A percentile compares a stretch with the other conserved stretches of the same genome.
Evolutionary conservation across 2,113 vertebrate genomes (phyloP).

Genomic region (Stictonetta naevosa): DNA sequence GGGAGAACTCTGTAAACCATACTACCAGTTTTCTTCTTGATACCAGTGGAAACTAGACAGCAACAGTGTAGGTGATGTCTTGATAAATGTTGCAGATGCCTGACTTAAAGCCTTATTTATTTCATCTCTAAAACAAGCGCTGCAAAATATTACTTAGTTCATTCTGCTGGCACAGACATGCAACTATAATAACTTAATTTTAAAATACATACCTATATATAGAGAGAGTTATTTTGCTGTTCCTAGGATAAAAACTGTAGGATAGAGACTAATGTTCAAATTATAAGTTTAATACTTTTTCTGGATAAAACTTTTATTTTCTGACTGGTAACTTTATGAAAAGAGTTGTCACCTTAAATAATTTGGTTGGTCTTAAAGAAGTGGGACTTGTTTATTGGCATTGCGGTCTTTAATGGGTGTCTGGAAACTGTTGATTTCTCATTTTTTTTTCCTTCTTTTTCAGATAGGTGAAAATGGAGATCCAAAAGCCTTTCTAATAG

Average conservation of each 20-base stretch:
- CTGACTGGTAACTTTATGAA: neutral
- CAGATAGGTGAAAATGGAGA: slow-evolving; percentile 93
- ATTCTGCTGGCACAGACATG: neutral
- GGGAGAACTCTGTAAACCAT: neutral
- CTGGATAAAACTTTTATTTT: neutral
- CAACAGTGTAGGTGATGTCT: neutral
- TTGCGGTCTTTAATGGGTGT: neutral
- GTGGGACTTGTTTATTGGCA: neutral
- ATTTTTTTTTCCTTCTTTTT: neutral
- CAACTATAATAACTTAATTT: neutral
- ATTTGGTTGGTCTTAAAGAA: neutral
- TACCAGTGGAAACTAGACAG: neutral
- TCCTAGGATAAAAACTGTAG: neutral
- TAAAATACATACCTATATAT: too few species aligned
- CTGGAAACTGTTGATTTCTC: neutral
- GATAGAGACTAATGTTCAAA: neutral
- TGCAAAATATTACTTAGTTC: neutral
- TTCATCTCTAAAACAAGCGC: neutral
- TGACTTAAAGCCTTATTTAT: neutral
- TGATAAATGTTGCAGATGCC: neutral
- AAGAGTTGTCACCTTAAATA: neutral
- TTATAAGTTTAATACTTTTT: neutral
- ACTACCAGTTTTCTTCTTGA: neutral
- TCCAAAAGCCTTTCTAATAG: slow-evolving; percentile 92
- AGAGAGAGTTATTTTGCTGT: neutral